Base-by-base conservation (phyloP, 2,888 invertebrate species). In the Mechanitis mazaeus region DNA sequence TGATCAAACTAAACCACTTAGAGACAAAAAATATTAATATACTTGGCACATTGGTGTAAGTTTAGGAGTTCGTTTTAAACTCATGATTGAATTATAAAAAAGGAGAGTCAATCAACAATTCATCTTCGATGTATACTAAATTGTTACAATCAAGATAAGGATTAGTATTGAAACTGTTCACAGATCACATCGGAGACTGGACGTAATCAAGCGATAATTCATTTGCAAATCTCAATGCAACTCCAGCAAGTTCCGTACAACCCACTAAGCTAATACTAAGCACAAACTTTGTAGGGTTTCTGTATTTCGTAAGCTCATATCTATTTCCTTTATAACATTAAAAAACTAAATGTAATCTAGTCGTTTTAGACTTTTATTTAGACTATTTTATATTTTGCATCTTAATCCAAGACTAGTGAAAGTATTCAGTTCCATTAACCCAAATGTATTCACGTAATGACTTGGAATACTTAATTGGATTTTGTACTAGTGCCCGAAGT, bases 351-450 rank as follows among this genome's bases (percentile, higher is more conserved):
- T 9, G 11, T 42, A 9, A 42, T 42, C 42, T 9, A 20, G 20
- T 20, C 20, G 20, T 20, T 20, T 20, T 20, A 20, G 20, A 20
- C 20, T 28, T 35, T 45, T 9, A n/a, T 9, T n/a, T 20, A 20
- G 28, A 50, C 28, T 31, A 50, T 11, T 28, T 31, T 28, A 50
- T 31, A 50, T 50, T 31, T 50, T 31, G 31, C 4, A 50, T n/a
- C 31, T 6, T 50, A 7, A 42, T 42, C 6, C 6, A 42, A 2
- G 50, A 2, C 68, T 65, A 69, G 73, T 71, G 75, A 74, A 75
- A 75, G 71, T 73, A 72, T 75, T 72, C 66, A 68, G 68, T 71
- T 73, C 76, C 75, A 78, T 78, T 76, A 76, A 77, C 71, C 69
- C 69, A 69, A 65, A 66, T 71, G 71, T 70, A 69, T 71, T 69